Evolutionary conservation across 2,797 vertebrate species (phyloP).

Genomic region (Heterohyrax brucei): DNA sequence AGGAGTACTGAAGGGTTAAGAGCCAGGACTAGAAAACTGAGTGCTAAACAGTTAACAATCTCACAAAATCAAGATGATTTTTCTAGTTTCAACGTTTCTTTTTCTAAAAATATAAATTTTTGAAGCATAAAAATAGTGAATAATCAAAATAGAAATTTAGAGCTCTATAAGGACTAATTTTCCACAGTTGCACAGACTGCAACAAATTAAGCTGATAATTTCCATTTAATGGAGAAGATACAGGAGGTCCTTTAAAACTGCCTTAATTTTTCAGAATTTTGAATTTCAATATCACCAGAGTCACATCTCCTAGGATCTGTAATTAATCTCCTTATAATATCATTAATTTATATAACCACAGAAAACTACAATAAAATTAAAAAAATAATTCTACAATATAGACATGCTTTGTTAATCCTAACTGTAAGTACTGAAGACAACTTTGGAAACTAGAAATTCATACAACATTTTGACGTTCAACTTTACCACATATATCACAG

Average conservation of each 20-base stretch:
- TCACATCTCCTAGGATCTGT: neutral
- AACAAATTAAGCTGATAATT: constrained; percentile 18
- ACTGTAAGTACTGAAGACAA: neutral
- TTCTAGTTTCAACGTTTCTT: neutral
- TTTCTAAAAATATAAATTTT: constrained; percentile 20
- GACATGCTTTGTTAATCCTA: constrained; percentile 16
- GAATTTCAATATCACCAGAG: neutral
- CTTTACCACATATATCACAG: neutral
- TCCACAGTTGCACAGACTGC: constrained; percentile 23
- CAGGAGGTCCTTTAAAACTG: neutral
- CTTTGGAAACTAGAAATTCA: constrained; percentile 10
- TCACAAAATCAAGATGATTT: constrained; percentile 9
- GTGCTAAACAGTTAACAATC: neutral
- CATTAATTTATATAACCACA: neutral
- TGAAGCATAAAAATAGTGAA: constrained; percentile 31
- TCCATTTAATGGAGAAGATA: constrained; percentile 34
- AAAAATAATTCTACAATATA: neutral
- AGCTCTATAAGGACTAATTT: neutral
- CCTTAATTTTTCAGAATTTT: constrained; percentile 53
- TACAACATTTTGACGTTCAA: constrained; percentile 1
- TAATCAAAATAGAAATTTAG: constrained; percentile 49
- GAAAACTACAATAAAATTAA: neutral
- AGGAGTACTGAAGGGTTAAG: neutral
- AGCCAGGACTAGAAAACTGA: neutral
- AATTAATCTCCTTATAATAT: constrained; percentile 30